These are phyloP conservation scores for Capra hircus DNA, from an alignment of 2,113 vertebrate genomes.

Conservation along the genomic window DNA sequence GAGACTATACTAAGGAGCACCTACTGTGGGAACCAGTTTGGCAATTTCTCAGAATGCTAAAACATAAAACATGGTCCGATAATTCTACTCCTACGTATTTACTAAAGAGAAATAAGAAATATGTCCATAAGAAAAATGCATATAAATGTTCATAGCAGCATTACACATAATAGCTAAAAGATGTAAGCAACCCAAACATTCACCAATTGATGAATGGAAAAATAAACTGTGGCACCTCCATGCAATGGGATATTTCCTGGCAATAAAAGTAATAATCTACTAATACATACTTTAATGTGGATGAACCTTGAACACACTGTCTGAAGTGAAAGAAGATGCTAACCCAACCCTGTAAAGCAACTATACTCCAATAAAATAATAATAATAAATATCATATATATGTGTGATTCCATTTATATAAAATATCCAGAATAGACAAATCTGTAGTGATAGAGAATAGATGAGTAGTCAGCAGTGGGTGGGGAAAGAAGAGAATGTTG, in stretches of 20 bases:
- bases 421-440: background rate
- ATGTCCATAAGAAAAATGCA: background rate
- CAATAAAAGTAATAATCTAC: background rate
- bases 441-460: no score
- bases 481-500: background rate
- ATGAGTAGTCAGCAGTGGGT: rapidly evolving
- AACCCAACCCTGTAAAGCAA: background rate
- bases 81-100: background rate
- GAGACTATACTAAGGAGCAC: background rate
- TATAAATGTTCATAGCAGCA: background rate
- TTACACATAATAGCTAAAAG: background rate
- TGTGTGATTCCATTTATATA: background rate
- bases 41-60: background rate
- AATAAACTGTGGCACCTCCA: background rate
- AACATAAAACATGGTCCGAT: background rate
- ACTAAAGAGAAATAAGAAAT: background rate
- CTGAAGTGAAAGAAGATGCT: background rate
- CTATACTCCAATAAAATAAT: background rate
- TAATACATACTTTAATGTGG: background rate
- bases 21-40: background rate
- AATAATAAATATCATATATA: background rate
- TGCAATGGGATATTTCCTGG: background rate
- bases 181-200: background rate
- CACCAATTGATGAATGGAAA: background rate
- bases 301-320: background rate